Evolutionary conservation across 2,888 invertebrate genomes (phyloP).

Genomic region (Drosophila affinis): DNA sequence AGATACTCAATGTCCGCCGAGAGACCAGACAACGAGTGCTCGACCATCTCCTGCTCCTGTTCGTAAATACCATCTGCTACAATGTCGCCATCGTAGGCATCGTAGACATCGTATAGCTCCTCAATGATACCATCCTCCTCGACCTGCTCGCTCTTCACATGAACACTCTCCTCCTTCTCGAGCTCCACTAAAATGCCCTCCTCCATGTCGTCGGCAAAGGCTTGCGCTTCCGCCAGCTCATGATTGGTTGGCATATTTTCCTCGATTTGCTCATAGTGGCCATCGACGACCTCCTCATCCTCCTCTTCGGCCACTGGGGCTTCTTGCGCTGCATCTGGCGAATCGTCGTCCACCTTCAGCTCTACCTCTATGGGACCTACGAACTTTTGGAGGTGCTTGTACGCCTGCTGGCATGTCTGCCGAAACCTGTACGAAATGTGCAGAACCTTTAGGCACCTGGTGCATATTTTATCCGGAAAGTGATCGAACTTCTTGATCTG

Average conservation of each 20-base stretch:
- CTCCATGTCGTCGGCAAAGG: conserved; percentile 27
- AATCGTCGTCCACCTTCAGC: conserved; percentile 35
- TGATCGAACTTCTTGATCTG: conserved; percentile 81
- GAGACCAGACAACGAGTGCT: conserved; percentile 60
- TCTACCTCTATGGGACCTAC: conserved; percentile 80
- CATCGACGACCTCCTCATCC: conserved; percentile 47
- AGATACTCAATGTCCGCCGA: conserved; percentile 77
- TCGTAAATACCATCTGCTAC: conserved; percentile 49
- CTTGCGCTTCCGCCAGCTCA: conserved; percentile 14
- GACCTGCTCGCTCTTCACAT: conserved; percentile 68
- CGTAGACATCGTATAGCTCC: conserved; percentile 76
- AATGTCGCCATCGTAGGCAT: conserved; percentile 69
- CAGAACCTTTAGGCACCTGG: conserved; percentile 72
- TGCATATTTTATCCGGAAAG: conserved; percentile 81
- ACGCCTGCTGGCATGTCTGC: conserved; percentile 76
- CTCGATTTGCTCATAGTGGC: conserved; percentile 20
- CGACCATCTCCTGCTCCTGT: conserved; percentile 48
- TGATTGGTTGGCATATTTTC: conserved; percentile 3
- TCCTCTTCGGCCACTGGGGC: conserved; percentile 28
- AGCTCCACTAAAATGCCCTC: conserved; percentile 46
- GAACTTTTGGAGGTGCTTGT: conserved; percentile 79
- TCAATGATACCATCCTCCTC: conserved; percentile 78
- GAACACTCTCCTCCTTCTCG: conserved; percentile 54
- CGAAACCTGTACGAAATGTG: conserved; percentile 78
- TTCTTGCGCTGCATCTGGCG: background rate